phyloP scores from a whole-genome alignment of 2,113 vertebrate species.

The Cyprinodon brontotheroides region DNA sequence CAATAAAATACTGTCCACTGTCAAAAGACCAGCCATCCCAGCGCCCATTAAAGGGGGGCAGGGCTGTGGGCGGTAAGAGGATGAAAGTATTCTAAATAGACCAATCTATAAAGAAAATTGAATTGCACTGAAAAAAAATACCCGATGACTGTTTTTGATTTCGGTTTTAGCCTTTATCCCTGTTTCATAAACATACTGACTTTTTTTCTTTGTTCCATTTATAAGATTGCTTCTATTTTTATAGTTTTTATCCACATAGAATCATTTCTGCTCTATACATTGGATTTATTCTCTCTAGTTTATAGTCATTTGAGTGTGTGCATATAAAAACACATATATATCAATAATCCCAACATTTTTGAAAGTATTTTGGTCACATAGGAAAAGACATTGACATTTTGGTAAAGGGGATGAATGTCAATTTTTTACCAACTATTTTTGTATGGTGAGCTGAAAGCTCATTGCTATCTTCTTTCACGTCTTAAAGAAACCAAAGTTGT shows the following conservation, averaged over 20 bases:
- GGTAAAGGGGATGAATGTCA: slow-evolving; percentile 70
- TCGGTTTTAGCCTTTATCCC: slow-evolving; percentile 70
- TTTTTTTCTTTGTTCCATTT: slow-evolving; percentile 39
- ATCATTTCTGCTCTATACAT: slow-evolving; percentile 81
- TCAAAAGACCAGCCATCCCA: slow-evolving; percentile 84
- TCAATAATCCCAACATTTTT: slow-evolving; percentile 66
- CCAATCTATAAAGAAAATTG: slow-evolving; percentile 65
- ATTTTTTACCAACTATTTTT: slow-evolving; percentile 79
- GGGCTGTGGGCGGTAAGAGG: slow-evolving; percentile 85
- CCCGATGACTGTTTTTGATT: slow-evolving; percentile 81
- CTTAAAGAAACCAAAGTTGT: slow-evolving; percentile 84
- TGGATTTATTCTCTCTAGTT: slow-evolving; percentile 72
- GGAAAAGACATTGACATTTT: slow-evolving; percentile 69
- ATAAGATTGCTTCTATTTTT: slow-evolving; percentile 83
- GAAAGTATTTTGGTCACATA: slow-evolving; percentile 66
- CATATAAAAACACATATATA: slow-evolving; percentile 67
- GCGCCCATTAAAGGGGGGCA: slow-evolving; percentile 82
- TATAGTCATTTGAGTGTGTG: slow-evolving; percentile 73
- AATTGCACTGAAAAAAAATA: slow-evolving; percentile 85
- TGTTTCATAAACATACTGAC: slow-evolving; percentile 75
- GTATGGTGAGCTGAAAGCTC: slow-evolving; percentile 72
- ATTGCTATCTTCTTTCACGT: slow-evolving; percentile 66
- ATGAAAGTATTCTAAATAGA: slow-evolving; percentile 81
- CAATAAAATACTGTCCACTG: slow-evolving; percentile 87
- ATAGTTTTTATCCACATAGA: slow-evolving; percentile 85